Percentiles rank a stretch among this genome's conserved stretches.
phyloP scores from a whole-genome alignment of 64 coral and sea anemone species.

The Pocillopora damicornis region DNA sequence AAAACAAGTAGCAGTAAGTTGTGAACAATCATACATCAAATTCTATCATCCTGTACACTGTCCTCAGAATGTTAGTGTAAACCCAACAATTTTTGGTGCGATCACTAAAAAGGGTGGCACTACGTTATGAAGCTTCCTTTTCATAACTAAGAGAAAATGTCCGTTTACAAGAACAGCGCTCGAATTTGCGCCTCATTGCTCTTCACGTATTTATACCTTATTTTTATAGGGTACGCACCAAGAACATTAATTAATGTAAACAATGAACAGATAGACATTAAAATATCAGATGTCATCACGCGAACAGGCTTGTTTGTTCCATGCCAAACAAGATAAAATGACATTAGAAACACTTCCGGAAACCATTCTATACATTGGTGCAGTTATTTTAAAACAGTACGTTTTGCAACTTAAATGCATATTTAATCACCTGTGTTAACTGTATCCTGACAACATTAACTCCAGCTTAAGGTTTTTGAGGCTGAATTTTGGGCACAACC shows the following conservation, averaged over 20 bases:
- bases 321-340: constrained; percentile 1
- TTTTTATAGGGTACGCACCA: too few species aligned
- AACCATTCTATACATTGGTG: background rate
- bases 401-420: background rate
- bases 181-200: too few species aligned
- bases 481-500: constrained; percentile 7
- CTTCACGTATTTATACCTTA: too few species aligned
- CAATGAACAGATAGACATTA: too few species aligned
- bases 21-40: background rate
- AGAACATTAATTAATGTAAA: too few species aligned
- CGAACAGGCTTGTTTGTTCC: background rate
- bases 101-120: background rate
- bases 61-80: background rate
- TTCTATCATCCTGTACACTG: background rate
- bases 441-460: constrained; percentile 3
- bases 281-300: background rate
- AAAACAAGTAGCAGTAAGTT: too few species aligned
- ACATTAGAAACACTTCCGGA: background rate
- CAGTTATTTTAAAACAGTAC: background rate
- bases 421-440: constrained; percentile 15
- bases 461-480: background rate
- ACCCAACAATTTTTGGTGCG: background rate
- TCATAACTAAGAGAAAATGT: background rate
- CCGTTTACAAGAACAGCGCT: background rate
- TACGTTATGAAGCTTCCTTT: background rate